Percentiles rank a stretch among this genome's conserved stretches.
Evolutionary conservation across 2,888 invertebrate genomes (phyloP).

Genomic region (Pemphredon lugubris): DNA sequence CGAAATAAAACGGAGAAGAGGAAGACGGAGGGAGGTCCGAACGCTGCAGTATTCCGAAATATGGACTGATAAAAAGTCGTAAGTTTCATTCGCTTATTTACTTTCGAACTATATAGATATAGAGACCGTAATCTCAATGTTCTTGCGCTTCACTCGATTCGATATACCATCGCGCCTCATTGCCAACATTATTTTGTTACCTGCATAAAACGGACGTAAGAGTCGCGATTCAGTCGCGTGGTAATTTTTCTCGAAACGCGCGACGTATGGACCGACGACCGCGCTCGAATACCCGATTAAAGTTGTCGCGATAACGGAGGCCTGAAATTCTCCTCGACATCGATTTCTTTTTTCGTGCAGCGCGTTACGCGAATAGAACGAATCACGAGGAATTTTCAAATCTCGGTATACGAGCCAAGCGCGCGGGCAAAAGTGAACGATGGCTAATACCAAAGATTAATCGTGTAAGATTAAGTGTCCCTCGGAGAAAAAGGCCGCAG

Average conservation of each 20-base stretch:
- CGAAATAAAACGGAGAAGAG: background rate
- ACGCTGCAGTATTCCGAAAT: background rate
- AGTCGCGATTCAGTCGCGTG: no score
- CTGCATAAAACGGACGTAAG: no score
- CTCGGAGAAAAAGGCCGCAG: slow-evolving; percentile 53
- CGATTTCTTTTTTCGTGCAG: background rate
- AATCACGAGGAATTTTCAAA: slow-evolving; percentile 37
- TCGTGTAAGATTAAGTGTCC: slow-evolving; percentile 72
- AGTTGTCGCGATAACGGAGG: no score
- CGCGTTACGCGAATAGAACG: slow-evolving; percentile 22
- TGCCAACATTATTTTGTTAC: no score
- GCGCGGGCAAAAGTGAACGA: slow-evolving; percentile 70
- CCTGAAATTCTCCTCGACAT: background rate
- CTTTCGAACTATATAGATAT: background rate
- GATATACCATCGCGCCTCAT: background rate
- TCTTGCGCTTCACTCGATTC: background rate
- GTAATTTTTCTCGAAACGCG: no score
- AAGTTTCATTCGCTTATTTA: slow-evolving; percentile 2
- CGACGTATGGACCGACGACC: no score
- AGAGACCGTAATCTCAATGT: background rate
- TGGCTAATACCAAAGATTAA: slow-evolving; percentile 80
- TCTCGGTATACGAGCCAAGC: slow-evolving; percentile 45
- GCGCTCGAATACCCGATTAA: no score
- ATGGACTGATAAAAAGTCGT: slow-evolving; percentile 9
- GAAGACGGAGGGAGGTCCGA: background rate